These are phyloP conservation scores for Rhorus exstirpatorius DNA, from an alignment of 2,888 invertebrate genomes.

Conservation along the genomic window DNA sequence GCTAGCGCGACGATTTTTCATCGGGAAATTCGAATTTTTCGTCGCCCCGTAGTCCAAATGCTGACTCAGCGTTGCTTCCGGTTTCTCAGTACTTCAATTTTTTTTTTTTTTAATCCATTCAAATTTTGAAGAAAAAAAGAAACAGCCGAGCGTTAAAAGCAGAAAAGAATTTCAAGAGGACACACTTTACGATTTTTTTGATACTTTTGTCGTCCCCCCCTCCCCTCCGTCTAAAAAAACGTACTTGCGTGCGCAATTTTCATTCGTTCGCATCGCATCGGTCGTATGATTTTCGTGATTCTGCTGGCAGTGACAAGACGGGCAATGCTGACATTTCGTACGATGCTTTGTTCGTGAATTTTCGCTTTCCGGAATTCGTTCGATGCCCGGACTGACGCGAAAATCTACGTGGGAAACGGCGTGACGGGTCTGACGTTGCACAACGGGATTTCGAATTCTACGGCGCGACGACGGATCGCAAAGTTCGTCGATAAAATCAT, in stretches of 20 bases:
- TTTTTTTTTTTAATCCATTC: too few relatives aligned
- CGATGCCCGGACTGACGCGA: conserved; percentile 24
- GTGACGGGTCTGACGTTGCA: conserved; percentile 47
- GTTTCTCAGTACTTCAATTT: conserved; percentile 43
- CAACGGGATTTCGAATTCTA: conserved; percentile 12
- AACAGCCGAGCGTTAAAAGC: not conserved
- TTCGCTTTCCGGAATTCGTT: conserved; percentile 49
- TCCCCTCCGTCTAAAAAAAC: too few relatives aligned
- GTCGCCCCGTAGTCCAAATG: conserved; percentile 44
- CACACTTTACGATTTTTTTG: too few relatives aligned
- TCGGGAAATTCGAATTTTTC: conserved; percentile 12
- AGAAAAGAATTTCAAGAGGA: conserved; percentile 10
- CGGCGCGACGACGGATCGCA: conserved; percentile 9
- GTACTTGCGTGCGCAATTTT: conserved; percentile 47
- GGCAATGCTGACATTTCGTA: conserved; percentile 71
- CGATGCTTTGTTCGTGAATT: conserved; percentile 49
- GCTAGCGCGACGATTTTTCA: conserved; percentile 29
- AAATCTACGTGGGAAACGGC: conserved; percentile 52
- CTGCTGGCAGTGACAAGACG: conserved; percentile 72
- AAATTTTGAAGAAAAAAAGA: not conserved
- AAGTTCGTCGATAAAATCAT: conserved; percentile 34
- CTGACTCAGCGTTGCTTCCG: conserved; percentile 46
- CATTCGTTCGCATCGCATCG: conserved; percentile 49
- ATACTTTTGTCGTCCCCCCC: not conserved
- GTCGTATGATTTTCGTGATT: conserved; percentile 40